phyloP scores from a whole-genome alignment of 2,888 invertebrate genomes.

The Brachypterus glaber region DNA sequence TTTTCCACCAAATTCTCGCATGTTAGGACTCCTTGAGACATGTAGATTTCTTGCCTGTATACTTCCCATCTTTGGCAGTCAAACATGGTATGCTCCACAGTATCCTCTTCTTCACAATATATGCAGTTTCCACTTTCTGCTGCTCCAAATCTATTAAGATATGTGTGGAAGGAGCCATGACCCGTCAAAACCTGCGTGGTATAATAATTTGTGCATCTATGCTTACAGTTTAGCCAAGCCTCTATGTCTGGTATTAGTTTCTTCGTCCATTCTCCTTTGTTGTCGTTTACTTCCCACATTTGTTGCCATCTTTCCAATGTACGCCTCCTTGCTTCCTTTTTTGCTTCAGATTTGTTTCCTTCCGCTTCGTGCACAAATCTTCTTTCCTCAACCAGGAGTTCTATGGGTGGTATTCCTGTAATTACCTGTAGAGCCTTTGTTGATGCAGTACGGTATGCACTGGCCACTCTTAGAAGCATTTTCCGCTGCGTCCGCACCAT shows the following conservation, averaged over 20 bases:
- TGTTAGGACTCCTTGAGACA: too few species aligned
- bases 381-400: conserved; percentile 10
- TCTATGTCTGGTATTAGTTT: conserved; percentile 8
- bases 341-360: neutral
- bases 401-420: conserved; percentile 10
- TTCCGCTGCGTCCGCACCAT: conserved; percentile 9
- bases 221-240: conserved; percentile 8
- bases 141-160: too few species aligned
- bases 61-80: too few species aligned
- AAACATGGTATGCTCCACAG: too few species aligned
- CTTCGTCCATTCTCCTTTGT: conserved; percentile 10
- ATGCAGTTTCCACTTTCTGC: too few species aligned
- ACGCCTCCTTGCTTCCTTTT: conserved; percentile 1
- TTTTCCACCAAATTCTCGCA: too few species aligned
- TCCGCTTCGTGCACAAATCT: neutral
- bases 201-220: too few species aligned
- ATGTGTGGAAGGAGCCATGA: conserved; percentile 8
- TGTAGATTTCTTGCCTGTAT: too few species aligned
- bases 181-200: conserved; percentile 2
- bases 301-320: conserved; percentile 10
- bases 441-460: too few species aligned
- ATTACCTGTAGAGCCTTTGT: too few species aligned
- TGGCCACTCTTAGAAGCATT: conserved; percentile 10
- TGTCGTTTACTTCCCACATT: too few species aligned
- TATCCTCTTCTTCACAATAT: too few species aligned